These are phyloP conservation scores for Pandemis corylana DNA, from an alignment of 2,888 invertebrate species.

Conservation along the genomic window DNA sequence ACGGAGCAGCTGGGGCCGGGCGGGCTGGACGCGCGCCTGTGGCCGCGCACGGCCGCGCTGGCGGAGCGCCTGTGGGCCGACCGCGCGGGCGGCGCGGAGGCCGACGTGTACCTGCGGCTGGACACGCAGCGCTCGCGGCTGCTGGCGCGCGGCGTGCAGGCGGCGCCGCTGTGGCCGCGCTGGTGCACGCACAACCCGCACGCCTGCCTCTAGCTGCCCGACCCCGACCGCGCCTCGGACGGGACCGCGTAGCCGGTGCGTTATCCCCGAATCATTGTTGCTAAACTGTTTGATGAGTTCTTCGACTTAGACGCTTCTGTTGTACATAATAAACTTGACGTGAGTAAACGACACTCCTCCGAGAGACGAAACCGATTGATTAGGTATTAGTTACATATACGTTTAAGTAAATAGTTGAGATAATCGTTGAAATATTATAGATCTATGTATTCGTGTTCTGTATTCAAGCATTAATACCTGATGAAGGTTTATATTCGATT, in stretches of 20 bases:
- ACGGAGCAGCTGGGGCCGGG: constrained; percentile 91
- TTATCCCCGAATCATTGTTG: not conserved
- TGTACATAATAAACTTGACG: constrained; percentile 52
- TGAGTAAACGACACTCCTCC: constrained; percentile 3
- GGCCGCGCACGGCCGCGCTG: constrained; percentile 93
- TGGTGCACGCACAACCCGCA: constrained; percentile 92
- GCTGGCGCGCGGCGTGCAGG: constrained; percentile 85
- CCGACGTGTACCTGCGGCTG: constrained; percentile 88
- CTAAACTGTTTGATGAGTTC: not conserved
- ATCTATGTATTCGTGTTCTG: constrained; percentile 30
- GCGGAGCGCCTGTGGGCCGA: constrained; percentile 92
- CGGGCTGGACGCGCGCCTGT: constrained; percentile 91
- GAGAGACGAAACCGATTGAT: not conserved
- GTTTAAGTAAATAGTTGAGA: constrained; percentile 39
- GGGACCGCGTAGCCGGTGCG: too few species aligned
- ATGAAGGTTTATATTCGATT: not conserved
- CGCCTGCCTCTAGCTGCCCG: constrained; percentile 85
- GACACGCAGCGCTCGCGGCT: constrained; percentile 88
- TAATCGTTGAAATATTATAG: constrained; percentile 32
- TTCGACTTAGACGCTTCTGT: constrained; percentile 12
- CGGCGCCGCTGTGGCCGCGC: constrained; percentile 90
- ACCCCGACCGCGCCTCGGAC: constrained; percentile 7
- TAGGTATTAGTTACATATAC: constrained; percentile 35
- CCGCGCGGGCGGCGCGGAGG: constrained; percentile 77
- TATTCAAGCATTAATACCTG: not conserved